Conservation (phyloP, 2,888 invertebrate genomes). For the Nemotelus pantherinus region DNA sequence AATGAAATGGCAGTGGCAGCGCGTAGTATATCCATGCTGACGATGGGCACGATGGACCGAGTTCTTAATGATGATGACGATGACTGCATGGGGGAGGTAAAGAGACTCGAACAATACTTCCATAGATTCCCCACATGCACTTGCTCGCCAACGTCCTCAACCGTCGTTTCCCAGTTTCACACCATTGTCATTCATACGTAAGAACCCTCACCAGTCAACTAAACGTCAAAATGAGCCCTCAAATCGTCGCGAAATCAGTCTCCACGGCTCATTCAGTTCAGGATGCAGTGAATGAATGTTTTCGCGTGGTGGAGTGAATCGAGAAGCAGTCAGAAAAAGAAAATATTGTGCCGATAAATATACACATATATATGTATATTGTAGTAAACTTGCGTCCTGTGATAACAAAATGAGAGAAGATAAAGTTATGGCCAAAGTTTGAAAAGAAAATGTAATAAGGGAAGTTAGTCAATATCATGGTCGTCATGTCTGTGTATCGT, state of each 20-base stretch:
- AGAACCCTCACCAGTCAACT: slow-evolving; percentile 9
- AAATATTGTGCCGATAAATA: slow-evolving; percentile 40
- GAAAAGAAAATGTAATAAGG: slow-evolving; percentile 35
- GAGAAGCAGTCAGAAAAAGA: slow-evolving; percentile 15
- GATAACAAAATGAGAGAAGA: slow-evolving; percentile 39
- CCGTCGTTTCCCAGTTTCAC: neutral
- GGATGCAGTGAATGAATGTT: too few relatives aligned
- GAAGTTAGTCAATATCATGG: slow-evolving; percentile 28
- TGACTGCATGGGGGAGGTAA: slow-evolving; percentile 14
- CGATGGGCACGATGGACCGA: slow-evolving; percentile 2
- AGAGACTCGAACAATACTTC: neutral
- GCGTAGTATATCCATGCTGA: too few relatives aligned
- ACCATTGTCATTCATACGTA: slow-evolving; percentile 13
- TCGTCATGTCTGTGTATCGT: neutral
- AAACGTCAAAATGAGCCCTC: neutral
- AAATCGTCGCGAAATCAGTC: too few relatives aligned
- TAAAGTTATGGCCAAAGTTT: slow-evolving; percentile 37
- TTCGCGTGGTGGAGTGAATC: too few relatives aligned
- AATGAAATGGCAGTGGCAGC: neutral
- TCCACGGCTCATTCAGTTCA: too few relatives aligned
- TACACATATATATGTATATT: neutral
- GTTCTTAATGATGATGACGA: neutral
- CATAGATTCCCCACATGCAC: neutral
- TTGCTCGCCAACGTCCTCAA: neutral
- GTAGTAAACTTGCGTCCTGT: slow-evolving; percentile 17